These are phyloP conservation scores for Callipepla californica DNA, from an alignment of 2,113 vertebrate genomes.

Conservation along the genomic window DNA sequence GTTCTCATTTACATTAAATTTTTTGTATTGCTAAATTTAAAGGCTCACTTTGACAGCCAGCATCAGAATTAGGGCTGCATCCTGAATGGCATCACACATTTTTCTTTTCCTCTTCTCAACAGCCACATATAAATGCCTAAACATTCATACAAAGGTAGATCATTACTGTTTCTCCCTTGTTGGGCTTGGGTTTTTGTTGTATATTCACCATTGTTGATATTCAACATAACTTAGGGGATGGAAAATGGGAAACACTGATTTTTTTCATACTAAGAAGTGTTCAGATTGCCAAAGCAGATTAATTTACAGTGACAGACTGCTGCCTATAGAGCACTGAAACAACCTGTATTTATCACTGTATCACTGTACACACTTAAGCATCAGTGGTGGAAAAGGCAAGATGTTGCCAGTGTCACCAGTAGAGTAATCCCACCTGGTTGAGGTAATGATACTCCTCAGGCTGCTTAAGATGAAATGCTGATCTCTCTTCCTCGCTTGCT, in stretches of 20 bases:
- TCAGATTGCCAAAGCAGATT: background rate
- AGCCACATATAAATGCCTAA: constrained; percentile 33
- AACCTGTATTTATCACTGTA: background rate
- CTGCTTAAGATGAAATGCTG: constrained; percentile 92
- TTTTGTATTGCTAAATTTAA: constrained; percentile 19
- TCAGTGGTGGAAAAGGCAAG: background rate
- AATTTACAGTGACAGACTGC: background rate
- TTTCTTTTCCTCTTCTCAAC: background rate
- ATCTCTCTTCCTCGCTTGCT: constrained; percentile 93
- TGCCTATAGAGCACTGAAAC: background rate
- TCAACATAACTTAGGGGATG: background rate
- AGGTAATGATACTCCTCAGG: constrained; percentile 99
- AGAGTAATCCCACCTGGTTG: constrained; percentile 87
- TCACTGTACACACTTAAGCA: background rate
- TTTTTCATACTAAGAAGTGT: background rate
- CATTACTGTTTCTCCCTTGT: background rate
- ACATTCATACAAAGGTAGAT: constrained; percentile 17
- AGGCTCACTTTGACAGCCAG: constrained; percentile 22
- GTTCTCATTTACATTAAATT: background rate
- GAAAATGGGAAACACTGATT: background rate
- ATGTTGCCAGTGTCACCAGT: background rate
- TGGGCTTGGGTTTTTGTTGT: background rate
- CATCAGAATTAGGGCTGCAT: background rate
- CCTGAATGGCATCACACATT: background rate
- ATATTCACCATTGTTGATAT: background rate